These are phyloP conservation scores for Syndactyla subalaris DNA, from an alignment of 2,797 vertebrate species.

Conservation along the genomic window DNA sequence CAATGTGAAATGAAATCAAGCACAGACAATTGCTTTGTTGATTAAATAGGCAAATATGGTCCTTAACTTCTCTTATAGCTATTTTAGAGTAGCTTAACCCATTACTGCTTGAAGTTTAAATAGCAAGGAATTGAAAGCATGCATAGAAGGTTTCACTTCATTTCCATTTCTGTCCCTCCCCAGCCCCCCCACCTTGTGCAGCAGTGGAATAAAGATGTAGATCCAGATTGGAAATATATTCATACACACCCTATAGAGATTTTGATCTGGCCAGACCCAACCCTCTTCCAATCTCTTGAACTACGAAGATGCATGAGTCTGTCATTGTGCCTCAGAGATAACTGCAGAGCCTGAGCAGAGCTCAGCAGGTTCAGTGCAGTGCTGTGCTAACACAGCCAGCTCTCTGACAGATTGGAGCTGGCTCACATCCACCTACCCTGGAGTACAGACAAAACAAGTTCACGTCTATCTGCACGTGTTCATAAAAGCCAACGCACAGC, in stretches of 20 bases:
- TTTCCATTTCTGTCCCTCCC: not conserved
- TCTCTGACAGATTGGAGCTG: constrained; percentile 47
- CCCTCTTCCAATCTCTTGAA: not conserved
- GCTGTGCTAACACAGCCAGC: not conserved
- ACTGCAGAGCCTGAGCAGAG: constrained; percentile 12
- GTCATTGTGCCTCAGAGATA: not conserved
- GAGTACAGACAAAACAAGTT: constrained; percentile 65
- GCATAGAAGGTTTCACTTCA: not conserved
- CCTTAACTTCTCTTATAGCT: not conserved
- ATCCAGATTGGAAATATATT: not conserved
- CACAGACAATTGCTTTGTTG: not conserved
- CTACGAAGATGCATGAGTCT: not conserved
- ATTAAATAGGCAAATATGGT: not conserved
- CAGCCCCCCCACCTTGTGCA: not conserved
- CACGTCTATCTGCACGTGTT: constrained; percentile 54
- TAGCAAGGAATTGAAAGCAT: not conserved
- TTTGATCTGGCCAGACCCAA: not conserved
- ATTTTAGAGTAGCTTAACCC: not conserved
- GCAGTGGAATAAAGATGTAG: not conserved
- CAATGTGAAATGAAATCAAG: not conserved
- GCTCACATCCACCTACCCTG: constrained; percentile 45
- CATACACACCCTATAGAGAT: not conserved
- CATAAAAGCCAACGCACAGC: constrained; percentile 39
- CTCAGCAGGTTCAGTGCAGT: not conserved
- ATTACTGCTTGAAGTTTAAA: not conserved